A percentile compares a stretch with the other conserved stretches of the same genome.
phyloP scores from a whole-genome alignment of 2,888 invertebrate genomes.

The Ctena decussata region DNA sequence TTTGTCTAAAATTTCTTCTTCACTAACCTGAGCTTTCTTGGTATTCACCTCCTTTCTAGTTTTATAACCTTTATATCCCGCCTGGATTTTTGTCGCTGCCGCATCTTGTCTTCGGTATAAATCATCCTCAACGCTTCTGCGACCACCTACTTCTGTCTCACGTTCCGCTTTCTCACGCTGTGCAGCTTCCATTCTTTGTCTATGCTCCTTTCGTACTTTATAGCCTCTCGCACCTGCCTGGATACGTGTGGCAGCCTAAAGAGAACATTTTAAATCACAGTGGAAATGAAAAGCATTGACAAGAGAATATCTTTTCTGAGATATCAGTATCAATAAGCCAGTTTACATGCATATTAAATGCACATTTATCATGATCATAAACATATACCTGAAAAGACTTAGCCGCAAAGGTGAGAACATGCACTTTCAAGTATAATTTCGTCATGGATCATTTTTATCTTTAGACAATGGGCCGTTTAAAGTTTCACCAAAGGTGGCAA shows the following conservation, averaged over 20 bases:
- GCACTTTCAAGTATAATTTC: too few relatives aligned
- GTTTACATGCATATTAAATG: too few relatives aligned
- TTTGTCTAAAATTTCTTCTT: background rate
- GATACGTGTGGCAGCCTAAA: constrained; percentile 51
- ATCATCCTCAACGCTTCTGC: constrained; percentile 10
- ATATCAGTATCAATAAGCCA: too few relatives aligned
- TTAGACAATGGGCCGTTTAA: too few relatives aligned
- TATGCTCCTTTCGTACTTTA: constrained; percentile 27
- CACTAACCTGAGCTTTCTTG: constrained; percentile 46
- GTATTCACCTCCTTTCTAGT: constrained; percentile 32
- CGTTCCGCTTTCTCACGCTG: background rate
- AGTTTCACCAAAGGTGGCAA: too few relatives aligned
- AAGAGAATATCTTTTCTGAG: too few relatives aligned
- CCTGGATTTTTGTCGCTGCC: constrained; percentile 57
- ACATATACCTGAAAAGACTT: too few relatives aligned
- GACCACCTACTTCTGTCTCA: background rate
- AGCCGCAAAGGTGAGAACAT: too few relatives aligned
- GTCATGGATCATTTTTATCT: too few relatives aligned
- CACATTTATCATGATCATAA: too few relatives aligned
- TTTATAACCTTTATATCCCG: constrained; percentile 54
- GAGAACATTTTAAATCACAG: constrained; percentile 30
- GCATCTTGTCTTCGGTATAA: constrained; percentile 14
- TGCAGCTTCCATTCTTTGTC: background rate
- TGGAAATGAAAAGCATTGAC: background rate
- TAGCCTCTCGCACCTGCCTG: constrained; percentile 54